Evolutionary conservation across 2,797 vertebrate genomes (phyloP), one percentile per base, ranked within the genome.

Genomic region (Bryconaethiops microstoma): DNA sequence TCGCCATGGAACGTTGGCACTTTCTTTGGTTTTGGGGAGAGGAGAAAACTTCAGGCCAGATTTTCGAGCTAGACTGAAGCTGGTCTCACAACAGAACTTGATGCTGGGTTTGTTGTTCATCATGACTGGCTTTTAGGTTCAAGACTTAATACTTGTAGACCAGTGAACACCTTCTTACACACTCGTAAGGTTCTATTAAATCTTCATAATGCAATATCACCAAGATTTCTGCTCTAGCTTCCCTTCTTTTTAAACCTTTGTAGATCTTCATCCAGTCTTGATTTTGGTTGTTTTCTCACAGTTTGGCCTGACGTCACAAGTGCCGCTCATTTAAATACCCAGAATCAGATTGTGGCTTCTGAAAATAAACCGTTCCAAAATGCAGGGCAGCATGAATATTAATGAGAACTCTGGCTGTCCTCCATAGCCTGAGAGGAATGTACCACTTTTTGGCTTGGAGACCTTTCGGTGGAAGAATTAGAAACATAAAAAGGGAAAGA

Each of bases 1-100:
- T 90, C 87, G 55, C 77, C 77, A 70, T 77, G 40, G 81, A 54
- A 40, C 50, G 39, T 9, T 73, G 52, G 52, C 52, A 57, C n/a
- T 5, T 40, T 39, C 35, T 29, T 35, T 35, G 69, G 29, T 57
- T 73, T 70, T 50, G 39, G 23, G 48, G 65, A 0, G 21, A 10
- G 48, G 8, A 65, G 16, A 17, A 67, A 59, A 68, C 29, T 1
- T 74, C 54, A n/a, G 50, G 12, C 69, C 35, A 64, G 5, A n/a
- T 74, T 74, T 79, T 21, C 68, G 12, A 48, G 12, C 16, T 17
- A 57, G 21, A 35, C 57, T 45, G 62, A 73, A 54, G 14, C 45
- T 7, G 4, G 23, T 71, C 23, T 65, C 40, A 71, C n/a, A 71
- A 12, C 67, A 70, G 45, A 21, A 14, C 7, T 45, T 23, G 9